A percentile compares a stretch with the other conserved stretches of the same genome.
These are phyloP conservation scores for Urosaurus nigricauda DNA, from an alignment of 2,797 vertebrate species.

Conservation along the genomic window DNA sequence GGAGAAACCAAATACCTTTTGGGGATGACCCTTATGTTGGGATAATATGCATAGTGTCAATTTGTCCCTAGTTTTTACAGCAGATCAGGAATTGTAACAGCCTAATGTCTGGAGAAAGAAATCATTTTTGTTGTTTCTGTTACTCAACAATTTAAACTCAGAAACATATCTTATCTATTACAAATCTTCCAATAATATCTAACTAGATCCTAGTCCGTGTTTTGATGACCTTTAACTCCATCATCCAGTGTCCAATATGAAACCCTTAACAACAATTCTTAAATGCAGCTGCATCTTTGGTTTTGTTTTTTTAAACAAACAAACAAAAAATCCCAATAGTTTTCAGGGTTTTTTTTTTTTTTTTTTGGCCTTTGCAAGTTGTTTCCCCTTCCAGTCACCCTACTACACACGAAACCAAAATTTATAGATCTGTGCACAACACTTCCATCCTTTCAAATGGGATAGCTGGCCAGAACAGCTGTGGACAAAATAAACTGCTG, in stretches of 20 bases:
- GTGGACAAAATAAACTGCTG: slow-evolving; percentile 26
- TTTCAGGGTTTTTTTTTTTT: slow-evolving; percentile 14
- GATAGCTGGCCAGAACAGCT: not conserved
- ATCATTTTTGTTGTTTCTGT: not conserved
- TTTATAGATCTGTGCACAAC: slow-evolving; percentile 18
- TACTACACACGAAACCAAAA: slow-evolving; percentile 25
- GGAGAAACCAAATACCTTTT: too few relatives aligned
- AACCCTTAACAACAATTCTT: slow-evolving; percentile 36
- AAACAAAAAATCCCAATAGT: not conserved
- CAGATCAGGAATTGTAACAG: not conserved
- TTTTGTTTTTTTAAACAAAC: not conserved
- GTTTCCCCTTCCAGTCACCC: slow-evolving; percentile 6
- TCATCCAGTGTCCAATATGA: slow-evolving; percentile 27
- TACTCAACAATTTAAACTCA: not conserved
- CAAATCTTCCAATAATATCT: not conserved
- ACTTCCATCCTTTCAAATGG: slow-evolving; percentile 19
- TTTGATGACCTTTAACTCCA: not conserved
- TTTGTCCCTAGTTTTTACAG: not conserved
- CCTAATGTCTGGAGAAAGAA: not conserved
- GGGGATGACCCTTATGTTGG: not conserved
- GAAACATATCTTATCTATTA: not conserved
- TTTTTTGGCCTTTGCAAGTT: slow-evolving; percentile 29
- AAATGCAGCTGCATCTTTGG: slow-evolving; percentile 26
- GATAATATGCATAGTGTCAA: not conserved
- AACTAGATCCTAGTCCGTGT: not conserved